A percentile compares a stretch with the other conserved stretches of the same genome.
These are phyloP conservation scores for Folsomia manolachei DNA, from an alignment of 2,888 invertebrate species.

Conservation along the genomic window DNA sequence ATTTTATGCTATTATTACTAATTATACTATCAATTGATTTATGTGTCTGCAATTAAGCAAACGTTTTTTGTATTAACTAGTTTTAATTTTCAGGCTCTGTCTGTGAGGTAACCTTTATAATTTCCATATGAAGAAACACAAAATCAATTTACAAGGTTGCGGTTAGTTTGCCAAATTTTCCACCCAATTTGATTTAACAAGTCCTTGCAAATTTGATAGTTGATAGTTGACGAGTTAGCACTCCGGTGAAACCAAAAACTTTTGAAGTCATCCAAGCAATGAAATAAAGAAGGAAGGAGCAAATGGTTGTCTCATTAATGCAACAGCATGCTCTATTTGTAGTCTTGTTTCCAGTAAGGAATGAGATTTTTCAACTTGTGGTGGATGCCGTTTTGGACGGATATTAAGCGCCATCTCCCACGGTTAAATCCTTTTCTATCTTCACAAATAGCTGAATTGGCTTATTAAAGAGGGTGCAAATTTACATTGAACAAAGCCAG, in stretches of 20 bases:
- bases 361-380: slow-evolving; percentile 3
- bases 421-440: background rate
- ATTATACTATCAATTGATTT: no score
- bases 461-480: background rate
- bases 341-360: background rate
- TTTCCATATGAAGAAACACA: no score
- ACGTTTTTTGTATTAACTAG: no score
- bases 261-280: no score
- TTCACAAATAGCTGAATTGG: background rate
- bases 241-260: background rate
- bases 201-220: background rate
- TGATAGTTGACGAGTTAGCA: background rate
- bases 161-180: background rate
- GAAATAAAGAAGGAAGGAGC: no score
- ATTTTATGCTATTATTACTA: no score
- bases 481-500: no score
- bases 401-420: slow-evolving; percentile 21
- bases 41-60: no score
- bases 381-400: background rate
- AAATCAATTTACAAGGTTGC: no score
- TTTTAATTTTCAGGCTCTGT: no score
- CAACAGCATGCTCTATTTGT: background rate
- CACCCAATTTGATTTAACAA: background rate
- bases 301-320: background rate
- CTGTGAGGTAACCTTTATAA: no score